These are phyloP conservation scores for Platycercus adscitus DNA, from an alignment of 2,113 vertebrate species.

Conservation along the genomic window DNA sequence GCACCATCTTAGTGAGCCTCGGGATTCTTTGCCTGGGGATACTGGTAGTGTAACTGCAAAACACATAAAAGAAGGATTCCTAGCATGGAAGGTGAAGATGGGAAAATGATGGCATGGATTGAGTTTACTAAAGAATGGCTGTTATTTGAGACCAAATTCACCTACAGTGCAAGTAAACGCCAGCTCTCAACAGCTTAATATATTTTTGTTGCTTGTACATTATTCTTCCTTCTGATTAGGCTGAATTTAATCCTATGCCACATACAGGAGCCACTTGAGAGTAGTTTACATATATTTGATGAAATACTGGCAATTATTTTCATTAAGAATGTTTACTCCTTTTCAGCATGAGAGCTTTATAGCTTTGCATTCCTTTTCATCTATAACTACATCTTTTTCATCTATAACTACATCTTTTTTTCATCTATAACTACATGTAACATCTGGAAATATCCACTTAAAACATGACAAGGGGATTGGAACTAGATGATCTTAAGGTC, in stretches of 20 bases:
- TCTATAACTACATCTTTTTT: neutral
- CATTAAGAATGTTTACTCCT: neutral
- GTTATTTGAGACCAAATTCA: neutral
- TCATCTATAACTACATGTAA: neutral
- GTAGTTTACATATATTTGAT: neutral
- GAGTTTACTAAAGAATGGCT: neutral
- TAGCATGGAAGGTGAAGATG: neutral
- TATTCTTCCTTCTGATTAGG: neutral
- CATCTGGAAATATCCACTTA: neutral
- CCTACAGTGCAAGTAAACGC: neutral
- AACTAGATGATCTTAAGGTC: too few species aligned
- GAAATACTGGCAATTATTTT: neutral
- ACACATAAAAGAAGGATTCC: neutral
- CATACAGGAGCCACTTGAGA: neutral
- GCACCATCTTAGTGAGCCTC: slow-evolving; percentile 66
- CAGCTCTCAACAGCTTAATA: neutral
- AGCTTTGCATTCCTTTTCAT: neutral
- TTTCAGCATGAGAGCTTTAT: neutral
- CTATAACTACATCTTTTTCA: neutral
- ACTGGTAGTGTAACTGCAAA: slow-evolving; percentile 55
- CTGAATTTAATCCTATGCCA: neutral
- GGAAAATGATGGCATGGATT: neutral
- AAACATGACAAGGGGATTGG: neutral
- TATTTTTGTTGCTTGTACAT: neutral
- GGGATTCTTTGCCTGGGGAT: slow-evolving; percentile 60